Base-by-base conservation (phyloP, 2,888 invertebrate species). In the Brachyptera risi region DNA sequence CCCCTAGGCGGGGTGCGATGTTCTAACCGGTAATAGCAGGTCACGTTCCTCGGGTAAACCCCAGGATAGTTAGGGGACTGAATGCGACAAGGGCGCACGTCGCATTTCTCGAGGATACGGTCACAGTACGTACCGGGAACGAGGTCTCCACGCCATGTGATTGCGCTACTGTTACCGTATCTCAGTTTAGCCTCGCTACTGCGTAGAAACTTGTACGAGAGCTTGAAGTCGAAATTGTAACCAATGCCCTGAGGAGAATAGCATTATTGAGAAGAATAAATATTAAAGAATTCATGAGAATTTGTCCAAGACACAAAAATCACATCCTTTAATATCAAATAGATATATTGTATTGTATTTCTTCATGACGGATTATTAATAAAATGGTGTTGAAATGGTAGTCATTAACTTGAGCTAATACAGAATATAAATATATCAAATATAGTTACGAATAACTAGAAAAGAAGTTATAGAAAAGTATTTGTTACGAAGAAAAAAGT, bases 61-160 rank as follows among this genome's bases (percentile, higher is more conserved):
- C 93, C 93, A 11, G 92, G 92, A 75, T 90, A 93, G 80, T 94
- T 94, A 11, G 93, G 94, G 23, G 92, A 92, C 76, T 90, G 89
- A 64, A 91, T 85, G 65, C 89, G 84, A 76, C 88, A 88, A 49
- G 78, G 75, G 56, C 78, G 74, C 63, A 83, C 80, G 74, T 87
- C 87, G 74, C 91, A 91, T 73, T 87, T 86, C 71, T 87, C 88
- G 69, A 90, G 81, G 69, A 89, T 82, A 70, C 90, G 83, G 77
- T 90, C 90, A 76, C 91, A 91, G 74, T 89, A 89, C 65, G 87
- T 87, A 66, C 86, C 88, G 17, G 85, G 80, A 56, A 88, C 84
- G 62, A 86, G 76, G 69, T 89, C 87, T 23, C 91, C 91, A 57
- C 90, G 78, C 83, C 88, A 89, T 63, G 87, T 87, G 63, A 80